Conservation (phyloP, 2,888 invertebrate genomes). For the Pilophorus perplexus region DNA sequence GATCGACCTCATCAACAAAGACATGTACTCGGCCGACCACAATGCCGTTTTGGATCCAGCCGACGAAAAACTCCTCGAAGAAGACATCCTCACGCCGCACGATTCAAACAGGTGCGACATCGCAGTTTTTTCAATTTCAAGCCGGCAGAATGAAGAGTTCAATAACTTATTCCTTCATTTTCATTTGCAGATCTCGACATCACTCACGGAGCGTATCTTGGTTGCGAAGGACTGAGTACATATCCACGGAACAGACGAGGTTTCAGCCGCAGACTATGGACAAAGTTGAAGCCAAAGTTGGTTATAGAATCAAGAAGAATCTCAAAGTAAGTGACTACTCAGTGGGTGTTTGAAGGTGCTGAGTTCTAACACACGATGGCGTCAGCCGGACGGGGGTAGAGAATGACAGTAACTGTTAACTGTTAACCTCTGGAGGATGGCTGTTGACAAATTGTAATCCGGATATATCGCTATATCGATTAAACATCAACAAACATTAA, state of each 20-base stretch:
- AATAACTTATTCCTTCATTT: too few species aligned
- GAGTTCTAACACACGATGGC: background rate
- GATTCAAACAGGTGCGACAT: slow-evolving; percentile 72
- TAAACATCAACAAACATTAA: too few species aligned
- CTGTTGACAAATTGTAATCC: too few species aligned
- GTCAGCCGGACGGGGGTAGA: too few species aligned
- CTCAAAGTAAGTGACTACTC: slow-evolving; percentile 56
- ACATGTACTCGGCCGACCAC: slow-evolving; percentile 80
- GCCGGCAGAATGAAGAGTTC: too few species aligned
- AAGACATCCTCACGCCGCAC: slow-evolving; percentile 85
- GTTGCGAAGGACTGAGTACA: slow-evolving; percentile 97
- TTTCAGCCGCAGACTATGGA: slow-evolving; percentile 95
- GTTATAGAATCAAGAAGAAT: slow-evolving; percentile 94
- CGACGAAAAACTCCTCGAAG: slow-evolving; percentile 93
- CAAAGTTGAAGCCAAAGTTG: slow-evolving; percentile 98
- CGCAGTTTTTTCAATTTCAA: too few species aligned
- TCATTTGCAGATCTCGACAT: slow-evolving; percentile 71
- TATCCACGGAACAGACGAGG: slow-evolving; percentile 96
- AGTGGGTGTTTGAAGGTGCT: background rate
- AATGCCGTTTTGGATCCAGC: slow-evolving; percentile 78
- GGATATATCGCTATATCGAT: too few species aligned
- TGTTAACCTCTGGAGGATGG: too few species aligned
- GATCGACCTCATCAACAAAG: slow-evolving; percentile 95
- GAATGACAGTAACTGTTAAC: too few species aligned
- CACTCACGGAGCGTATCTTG: slow-evolving; percentile 97